A percentile compares a stretch with the other conserved stretches of the same genome.
phyloP scores from a whole-genome alignment of 2,797 vertebrate genomes.

The Botia almorhae region DNA sequence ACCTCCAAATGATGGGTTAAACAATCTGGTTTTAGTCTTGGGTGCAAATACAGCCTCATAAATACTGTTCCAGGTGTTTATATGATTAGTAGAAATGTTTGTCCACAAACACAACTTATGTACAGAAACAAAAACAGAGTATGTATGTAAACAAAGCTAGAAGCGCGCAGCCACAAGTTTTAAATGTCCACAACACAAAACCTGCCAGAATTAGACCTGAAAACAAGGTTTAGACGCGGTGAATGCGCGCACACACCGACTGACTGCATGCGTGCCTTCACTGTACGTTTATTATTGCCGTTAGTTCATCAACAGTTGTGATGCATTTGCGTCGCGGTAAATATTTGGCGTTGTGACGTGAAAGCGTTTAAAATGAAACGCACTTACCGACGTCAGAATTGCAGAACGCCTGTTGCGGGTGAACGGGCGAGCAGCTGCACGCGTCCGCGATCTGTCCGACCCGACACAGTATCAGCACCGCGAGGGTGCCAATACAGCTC shows the following conservation, averaged over 20 bases:
- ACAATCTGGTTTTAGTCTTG: too few relatives aligned
- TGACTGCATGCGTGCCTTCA: not conserved
- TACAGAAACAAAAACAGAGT: not conserved
- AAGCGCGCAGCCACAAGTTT: not conserved
- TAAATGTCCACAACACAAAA: not conserved
- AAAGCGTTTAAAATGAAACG: conserved; percentile 20
- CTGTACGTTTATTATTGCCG: not conserved
- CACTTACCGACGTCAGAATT: conserved; percentile 94
- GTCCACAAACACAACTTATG: not conserved
- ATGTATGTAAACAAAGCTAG: not conserved
- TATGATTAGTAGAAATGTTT: not conserved
- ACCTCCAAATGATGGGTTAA: too few relatives aligned
- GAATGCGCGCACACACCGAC: not conserved
- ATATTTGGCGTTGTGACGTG: conserved; percentile 36
- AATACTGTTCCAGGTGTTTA: not conserved
- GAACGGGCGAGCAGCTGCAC: conserved; percentile 95
- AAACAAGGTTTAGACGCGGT: not conserved
- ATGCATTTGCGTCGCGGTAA: not conserved
- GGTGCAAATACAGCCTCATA: not conserved
- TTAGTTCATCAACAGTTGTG: not conserved
- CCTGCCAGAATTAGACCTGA: not conserved
- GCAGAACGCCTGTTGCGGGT: conserved; percentile 98
- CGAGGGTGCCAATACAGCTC: conserved; percentile 77
- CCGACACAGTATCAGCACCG: conserved; percentile 82
- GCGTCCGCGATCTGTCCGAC: conserved; percentile 85